Conservation (phyloP, 1,140 invertebrate genomes). For the Ostrea denselamellosa region DNA sequence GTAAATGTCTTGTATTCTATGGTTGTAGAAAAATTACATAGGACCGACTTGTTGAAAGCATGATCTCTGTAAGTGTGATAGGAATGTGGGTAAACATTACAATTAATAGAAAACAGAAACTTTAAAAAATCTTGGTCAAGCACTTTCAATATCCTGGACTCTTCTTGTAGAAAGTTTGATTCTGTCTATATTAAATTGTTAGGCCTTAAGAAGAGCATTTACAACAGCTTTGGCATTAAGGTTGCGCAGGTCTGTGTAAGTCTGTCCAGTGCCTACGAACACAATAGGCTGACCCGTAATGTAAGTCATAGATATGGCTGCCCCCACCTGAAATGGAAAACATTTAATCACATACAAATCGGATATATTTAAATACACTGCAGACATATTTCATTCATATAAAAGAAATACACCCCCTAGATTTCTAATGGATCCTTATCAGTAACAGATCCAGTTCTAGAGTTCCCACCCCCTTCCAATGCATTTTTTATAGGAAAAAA, state of each 20-base stretch:
- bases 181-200: neutral
- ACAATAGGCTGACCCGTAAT: slow-evolving; percentile 99
- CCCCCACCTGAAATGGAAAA: slow-evolving; percentile 89
- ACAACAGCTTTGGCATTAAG: slow-evolving; percentile 98
- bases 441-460: too few relatives aligned
- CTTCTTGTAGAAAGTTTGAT: neutral
- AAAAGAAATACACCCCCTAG: too few relatives aligned
- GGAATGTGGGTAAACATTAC: neutral
- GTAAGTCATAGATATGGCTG: slow-evolving; percentile 99
- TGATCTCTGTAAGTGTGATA: neutral
- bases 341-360: neutral
- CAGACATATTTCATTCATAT: too few relatives aligned
- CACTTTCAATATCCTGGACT: too few relatives aligned
- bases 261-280: slow-evolving; percentile 99
- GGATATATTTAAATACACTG: too few relatives aligned
- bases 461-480: too few relatives aligned
- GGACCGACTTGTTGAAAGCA: neutral
- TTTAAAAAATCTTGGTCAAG: too few relatives aligned
- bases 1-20: too few relatives aligned
- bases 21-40: too few relatives aligned
- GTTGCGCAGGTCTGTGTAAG: slow-evolving; percentile 97
- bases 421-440: too few relatives aligned
- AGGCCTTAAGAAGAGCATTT: slow-evolving; percentile 92
- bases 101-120: neutral
- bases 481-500: too few relatives aligned